Base-by-base conservation (phyloP, 1,140 invertebrate genomes). In the Choristoneura fumiferana region DNA sequence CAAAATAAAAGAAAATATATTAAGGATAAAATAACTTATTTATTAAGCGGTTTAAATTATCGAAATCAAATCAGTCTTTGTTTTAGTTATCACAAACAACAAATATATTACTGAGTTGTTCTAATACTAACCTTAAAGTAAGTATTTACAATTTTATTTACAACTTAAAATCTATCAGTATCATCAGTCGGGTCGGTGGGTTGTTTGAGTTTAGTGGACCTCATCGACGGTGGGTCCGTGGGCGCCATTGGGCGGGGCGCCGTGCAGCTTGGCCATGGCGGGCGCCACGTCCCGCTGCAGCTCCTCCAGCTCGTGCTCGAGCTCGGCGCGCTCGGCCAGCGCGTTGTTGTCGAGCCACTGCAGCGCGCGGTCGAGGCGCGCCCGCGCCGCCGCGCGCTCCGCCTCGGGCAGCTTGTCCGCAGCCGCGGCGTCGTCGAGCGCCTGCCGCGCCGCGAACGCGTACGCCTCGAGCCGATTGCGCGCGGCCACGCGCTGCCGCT, bases 401-500 rank as follows among this genome's bases (percentile, higher is more conserved):
- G 89, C 74, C 2, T 92, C 91, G 8, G 81, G 84, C 0, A 95
- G 69, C 71, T 92, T 92, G 14, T 68, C 68, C 1, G 78, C n/a
- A n/a, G n/a, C n/a, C n/a, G n/a, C 81, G 10, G 83, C 81, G 5
- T 89, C 84, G 29, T 86, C 81, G 45, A 89, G 29, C 12, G 91
- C 93, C 88, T 94, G 93, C 77, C 95, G 95, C 69, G 95, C 95
- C 65, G 90, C 93, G 91, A 94, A 97, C 36, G 95, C 91, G 79
- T 97, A 98, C 14, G 92, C 90, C 84, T 98, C 96, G 8, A 98
- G 90, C 62, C 92, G 90, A 80, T 98, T 98, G 53, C 95, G 92
- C 0, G 95, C 91, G 9, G 90, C 70, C n/a, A 98, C 93, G 54
- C 93, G 90, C 60, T 93, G 90, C 53, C 91, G 84, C 69, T 94